Base-by-base conservation (phyloP, 2,888 invertebrate species). In the Nymphalis c-album region DNA sequence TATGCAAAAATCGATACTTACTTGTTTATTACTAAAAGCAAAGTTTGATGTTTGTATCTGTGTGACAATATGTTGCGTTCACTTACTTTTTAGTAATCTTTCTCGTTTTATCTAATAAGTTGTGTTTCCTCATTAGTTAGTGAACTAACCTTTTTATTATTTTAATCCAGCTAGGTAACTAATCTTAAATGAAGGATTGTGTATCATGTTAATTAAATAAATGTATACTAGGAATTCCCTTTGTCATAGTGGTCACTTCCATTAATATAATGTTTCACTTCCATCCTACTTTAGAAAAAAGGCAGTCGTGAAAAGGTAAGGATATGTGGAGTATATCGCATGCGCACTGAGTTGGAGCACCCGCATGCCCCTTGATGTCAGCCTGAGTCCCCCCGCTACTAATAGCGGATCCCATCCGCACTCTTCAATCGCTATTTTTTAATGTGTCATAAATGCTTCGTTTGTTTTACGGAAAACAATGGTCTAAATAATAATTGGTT, bases 231-330 rank as follows among this genome's bases (percentile, higher is more conserved):
- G 47, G 45, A 1, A 18, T 22, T 58, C 57, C 26, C 48, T n/a
- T 59, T 35, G 51, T 58, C 46, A 59, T 62, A 26, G 59, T 53
- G 59, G 60, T 48, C 60, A 63, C 59, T 50, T 18, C 85, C 91
- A 92, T 91, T 91, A 91, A 92, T 90, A 85, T 76, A 86, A 88
- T 91, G 88, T 92, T 91, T 92, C 92, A 90, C 91, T 92, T 91
- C 87, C 91, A 91, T 91, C 85, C 88, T 80, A 71, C 88, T 84
- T 90, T 95, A 96, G 96, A 96, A 96, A 94, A 96, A 96, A 93
- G 96, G 96, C 93, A 96, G 96, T 93, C 94, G 96, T 88, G 96
- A 96, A 88, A 96, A 96, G 96, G 96, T 96, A 95, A 95, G 95
- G 88, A 86, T 82, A 83, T 82, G 85, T 86, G 80, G 81, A 77